Conservation (phyloP, 2,888 invertebrate species). For the Catocala nupta region DNA sequence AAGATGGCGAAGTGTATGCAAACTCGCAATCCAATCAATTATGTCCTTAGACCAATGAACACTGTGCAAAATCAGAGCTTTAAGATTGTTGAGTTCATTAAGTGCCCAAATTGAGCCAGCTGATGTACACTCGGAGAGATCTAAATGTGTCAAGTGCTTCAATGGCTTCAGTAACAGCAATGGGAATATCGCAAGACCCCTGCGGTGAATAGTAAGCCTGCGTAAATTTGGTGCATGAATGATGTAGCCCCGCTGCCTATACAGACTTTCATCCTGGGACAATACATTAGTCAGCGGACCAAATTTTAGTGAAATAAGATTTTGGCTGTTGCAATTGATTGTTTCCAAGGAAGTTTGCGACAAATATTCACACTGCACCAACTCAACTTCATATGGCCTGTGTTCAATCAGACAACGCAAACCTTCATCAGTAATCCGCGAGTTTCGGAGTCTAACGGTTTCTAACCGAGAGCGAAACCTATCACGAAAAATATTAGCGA, state of each 20-base stretch:
- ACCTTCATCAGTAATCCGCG: constrained; percentile 91
- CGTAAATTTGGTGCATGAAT: constrained; percentile 88
- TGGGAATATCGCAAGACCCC: constrained; percentile 79
- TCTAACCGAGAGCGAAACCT: constrained; percentile 89
- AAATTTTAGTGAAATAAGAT: constrained; percentile 90
- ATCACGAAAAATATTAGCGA: constrained; percentile 91
- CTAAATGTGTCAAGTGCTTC: constrained; percentile 89
- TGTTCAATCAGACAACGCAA: constrained; percentile 91
- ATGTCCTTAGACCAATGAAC: constrained; percentile 90
- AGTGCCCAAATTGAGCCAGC: constrained; percentile 90
- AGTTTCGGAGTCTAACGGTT: constrained; percentile 90
- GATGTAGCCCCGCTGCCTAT: constrained; percentile 80
- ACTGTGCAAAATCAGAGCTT: constrained; percentile 93
- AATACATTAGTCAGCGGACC: constrained; percentile 90
- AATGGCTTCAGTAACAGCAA: constrained; percentile 88
- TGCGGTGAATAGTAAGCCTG: constrained; percentile 87
- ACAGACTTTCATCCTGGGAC: constrained; percentile 79
- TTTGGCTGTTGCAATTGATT: constrained; percentile 90
- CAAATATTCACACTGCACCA: constrained; percentile 91
- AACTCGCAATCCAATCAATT: constrained; percentile 87
- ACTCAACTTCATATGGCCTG: constrained; percentile 91
- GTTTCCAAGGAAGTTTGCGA: constrained; percentile 89
- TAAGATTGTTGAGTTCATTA: constrained; percentile 89
- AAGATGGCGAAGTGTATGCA: constrained; percentile 89
- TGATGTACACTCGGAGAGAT: constrained; percentile 90